Percentiles rank a stretch among this genome's conserved stretches.
phyloP scores from a whole-genome alignment of 2,113 vertebrate genomes.

The Machaerirhynchus nigripectus region DNA sequence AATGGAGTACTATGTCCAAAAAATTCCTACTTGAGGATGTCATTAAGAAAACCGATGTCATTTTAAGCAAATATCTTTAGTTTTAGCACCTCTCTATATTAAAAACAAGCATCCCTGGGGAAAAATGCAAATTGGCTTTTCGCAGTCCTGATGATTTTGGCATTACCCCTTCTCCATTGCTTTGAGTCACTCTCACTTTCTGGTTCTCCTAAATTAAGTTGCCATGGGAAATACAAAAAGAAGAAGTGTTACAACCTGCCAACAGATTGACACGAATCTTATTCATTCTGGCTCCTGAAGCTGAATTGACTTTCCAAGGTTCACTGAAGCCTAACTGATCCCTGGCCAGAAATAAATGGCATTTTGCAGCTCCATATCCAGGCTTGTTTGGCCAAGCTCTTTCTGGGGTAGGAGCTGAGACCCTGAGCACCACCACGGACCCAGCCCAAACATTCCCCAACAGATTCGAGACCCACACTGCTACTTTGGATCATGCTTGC shows the following conservation, averaged over 20 bases:
- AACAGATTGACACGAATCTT: conserved; percentile 17
- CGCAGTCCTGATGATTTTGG: conserved; percentile 25
- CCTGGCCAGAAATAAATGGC: not conserved
- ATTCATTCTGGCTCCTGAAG: not conserved
- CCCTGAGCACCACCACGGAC: not conserved
- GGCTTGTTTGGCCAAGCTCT: not conserved
- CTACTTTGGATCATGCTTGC: not conserved
- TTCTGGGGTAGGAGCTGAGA: not conserved
- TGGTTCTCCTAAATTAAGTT: not conserved
- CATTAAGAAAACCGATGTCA: conserved; percentile 16
- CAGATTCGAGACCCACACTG: not conserved
- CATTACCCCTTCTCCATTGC: not conserved
- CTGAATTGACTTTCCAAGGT: not conserved
- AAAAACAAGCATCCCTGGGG: not conserved
- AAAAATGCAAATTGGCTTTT: conserved; percentile 47
- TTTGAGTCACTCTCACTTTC: conserved; percentile 24
- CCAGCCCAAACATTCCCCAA: not conserved
- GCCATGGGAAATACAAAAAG: conserved; percentile 16
- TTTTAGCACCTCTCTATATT: conserved; percentile 46
- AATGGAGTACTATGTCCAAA: not conserved
- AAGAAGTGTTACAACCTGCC: not conserved
- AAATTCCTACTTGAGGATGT: not conserved
- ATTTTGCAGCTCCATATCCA: not conserved
- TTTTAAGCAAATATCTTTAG: not conserved
- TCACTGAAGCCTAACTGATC: not conserved